Evolutionary conservation across 2,888 invertebrate species (phyloP), one percentile per base, ranked within the genome.

Genomic region (Drosophila rubida): DNA sequence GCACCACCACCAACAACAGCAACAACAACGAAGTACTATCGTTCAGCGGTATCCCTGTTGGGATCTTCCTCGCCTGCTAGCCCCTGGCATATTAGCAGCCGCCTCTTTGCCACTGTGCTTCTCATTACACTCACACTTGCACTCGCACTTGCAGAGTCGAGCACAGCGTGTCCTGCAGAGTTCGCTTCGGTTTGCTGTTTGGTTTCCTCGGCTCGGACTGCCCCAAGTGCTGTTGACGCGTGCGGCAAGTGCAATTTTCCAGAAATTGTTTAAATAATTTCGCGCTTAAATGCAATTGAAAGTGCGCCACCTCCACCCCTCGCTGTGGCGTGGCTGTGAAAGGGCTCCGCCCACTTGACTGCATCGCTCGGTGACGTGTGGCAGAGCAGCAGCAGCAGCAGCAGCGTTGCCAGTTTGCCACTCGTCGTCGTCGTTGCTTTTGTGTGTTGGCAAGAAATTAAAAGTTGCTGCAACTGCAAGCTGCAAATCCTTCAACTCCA

Each of bases 251-350:
- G 87, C 82, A 88, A 87, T 84, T 81, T 78, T 84, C 79, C 74
- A 67, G 68, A 88, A 88, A 85, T 87, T 85, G 85, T 88, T 85
- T 85, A 85, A 85, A 87, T 88, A 85, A 85, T 85, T 85, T 88
- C 68, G 70, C 86, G 86, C 85, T 85, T 82, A 77, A 85, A 85
- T 84, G 84, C 84, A 78, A 79, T 85, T 80, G 84, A 80, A 75
- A 80, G 81, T 82, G 76, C 60, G 22, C 45, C 54, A 27, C 30
- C 14, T 27, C 14, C 7, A 6, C 25, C 6, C 25, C 30, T n/a
- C 35, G 2, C 23, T 11, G 5, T 11, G 25, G 23, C n/a, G n/a
- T 8, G 44, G 14, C 46, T 32, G 41, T 16, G 25, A 51, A 60
- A 37, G 50, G 23, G 30, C 11, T 11, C 55, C 68, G 51, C 67